Percentiles rank a stretch among this genome's conserved stretches.
Evolutionary conservation across 1,140 invertebrate species (phyloP).

Genomic region (Drosophila repletoides): DNA sequence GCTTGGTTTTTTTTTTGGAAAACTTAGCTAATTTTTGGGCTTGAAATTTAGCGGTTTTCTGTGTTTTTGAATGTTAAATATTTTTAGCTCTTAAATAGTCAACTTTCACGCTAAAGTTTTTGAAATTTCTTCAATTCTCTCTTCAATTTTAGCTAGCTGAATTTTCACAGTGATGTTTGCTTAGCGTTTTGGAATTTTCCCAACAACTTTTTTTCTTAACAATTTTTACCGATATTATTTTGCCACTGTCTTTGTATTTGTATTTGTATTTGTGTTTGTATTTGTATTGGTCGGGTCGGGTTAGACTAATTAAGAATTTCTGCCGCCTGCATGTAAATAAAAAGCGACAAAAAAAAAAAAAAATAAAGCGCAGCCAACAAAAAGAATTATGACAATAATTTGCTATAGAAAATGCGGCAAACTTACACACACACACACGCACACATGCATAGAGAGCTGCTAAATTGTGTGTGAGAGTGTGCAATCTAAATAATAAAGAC

Average conservation of each 20-base stretch:
- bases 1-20: too few species aligned
- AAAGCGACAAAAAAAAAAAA: conserved; percentile 43
- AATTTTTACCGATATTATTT: conserved; percentile 17
- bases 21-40: too few species aligned
- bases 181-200: too few species aligned
- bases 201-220: too few species aligned
- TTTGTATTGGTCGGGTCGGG: conserved; percentile 31
- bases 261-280: conserved; percentile 9
- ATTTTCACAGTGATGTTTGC: conserved; percentile 26
- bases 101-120: too few species aligned
- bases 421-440: conserved; percentile 16
- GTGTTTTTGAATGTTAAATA: too few species aligned
- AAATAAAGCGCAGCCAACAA: conserved; percentile 27
- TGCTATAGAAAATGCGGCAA: conserved; percentile 66
- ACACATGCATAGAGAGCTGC: conserved; percentile 4
- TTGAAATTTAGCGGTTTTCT: too few species aligned
- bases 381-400: conserved; percentile 72
- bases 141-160: too few species aligned
- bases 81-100: too few species aligned
- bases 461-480: conserved; percentile 25
- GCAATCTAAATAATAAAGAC: conserved; percentile 67
- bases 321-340: conserved; percentile 55
- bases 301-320: conserved; percentile 73
- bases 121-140: too few species aligned
- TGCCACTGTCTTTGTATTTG: not conserved